A percentile compares a stretch with the other conserved stretches of the same genome.
Evolutionary conservation across 1,140 invertebrate genomes (phyloP).

Genomic region (Drosophila suzukii): DNA sequence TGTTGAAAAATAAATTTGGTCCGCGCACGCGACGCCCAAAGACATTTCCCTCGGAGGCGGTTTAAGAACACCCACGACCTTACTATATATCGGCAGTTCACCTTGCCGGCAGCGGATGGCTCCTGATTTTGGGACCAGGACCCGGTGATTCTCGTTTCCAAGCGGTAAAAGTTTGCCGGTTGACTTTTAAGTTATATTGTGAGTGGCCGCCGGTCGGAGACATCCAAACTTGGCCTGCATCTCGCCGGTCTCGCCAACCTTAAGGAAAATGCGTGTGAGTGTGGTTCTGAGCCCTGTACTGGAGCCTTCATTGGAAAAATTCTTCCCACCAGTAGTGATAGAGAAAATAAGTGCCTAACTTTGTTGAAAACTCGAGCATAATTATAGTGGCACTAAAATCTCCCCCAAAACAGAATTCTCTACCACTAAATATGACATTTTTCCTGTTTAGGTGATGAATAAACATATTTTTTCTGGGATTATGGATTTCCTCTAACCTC

Average conservation of each 20-base stretch:
- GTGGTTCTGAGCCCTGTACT: neutral
- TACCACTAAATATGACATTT: too few relatives aligned
- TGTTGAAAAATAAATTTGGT: constrained; percentile 43
- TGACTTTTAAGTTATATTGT: constrained; percentile 64
- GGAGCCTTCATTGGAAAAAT: neutral
- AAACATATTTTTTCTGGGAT: too few relatives aligned
- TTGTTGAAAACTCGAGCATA: too few relatives aligned
- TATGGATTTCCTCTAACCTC: too few relatives aligned
- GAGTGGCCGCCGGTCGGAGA: neutral
- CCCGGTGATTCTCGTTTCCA: constrained; percentile 33
- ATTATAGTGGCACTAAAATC: too few relatives aligned
- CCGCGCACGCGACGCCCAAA: constrained; percentile 29
- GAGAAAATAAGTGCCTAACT: too few relatives aligned
- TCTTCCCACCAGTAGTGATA: too few relatives aligned
- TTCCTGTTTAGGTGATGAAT: too few relatives aligned
- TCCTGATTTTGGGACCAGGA: constrained; percentile 3
- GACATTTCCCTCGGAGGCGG: constrained; percentile 21
- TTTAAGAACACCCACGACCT: constrained; percentile 26
- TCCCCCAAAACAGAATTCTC: too few relatives aligned
- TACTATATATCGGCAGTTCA: constrained; percentile 30
- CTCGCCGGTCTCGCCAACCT: constrained; percentile 10
- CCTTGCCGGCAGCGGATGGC: constrained; percentile 14
- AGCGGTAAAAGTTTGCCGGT: constrained; percentile 65
- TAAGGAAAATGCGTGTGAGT: constrained; percentile 4
- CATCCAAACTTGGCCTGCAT: constrained; percentile 34